Conservation (phyloP, 2,113 vertebrate genomes). For the Lathamus discolor region DNA sequence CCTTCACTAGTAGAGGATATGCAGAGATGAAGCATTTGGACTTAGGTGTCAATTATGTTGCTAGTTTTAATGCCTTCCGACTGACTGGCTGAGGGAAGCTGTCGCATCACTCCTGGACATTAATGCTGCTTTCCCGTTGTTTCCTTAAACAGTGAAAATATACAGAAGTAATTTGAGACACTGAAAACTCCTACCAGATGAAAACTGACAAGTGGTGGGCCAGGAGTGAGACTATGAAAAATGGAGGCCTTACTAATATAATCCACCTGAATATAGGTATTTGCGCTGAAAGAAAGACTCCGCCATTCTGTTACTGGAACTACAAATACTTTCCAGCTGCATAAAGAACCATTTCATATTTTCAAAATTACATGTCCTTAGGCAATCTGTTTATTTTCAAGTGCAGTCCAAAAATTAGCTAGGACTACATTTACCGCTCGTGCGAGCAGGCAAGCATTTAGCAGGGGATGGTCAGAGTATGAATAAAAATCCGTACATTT, state of each 20-base stretch:
- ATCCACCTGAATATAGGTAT: conserved; percentile 13
- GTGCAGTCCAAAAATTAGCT: not conserved
- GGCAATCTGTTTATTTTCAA: conserved; percentile 40
- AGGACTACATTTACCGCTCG: not conserved
- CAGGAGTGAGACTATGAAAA: not conserved
- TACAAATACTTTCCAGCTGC: conserved; percentile 36
- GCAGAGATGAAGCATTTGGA: not conserved
- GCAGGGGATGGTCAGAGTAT: not conserved
- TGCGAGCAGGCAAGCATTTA: not conserved
- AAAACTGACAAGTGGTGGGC: not conserved
- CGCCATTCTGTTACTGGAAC: not conserved
- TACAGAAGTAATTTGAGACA: not conserved
- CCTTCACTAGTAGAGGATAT: not conserved
- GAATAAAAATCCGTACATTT: not conserved
- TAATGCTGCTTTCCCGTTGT: not conserved
- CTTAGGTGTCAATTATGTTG: not conserved
- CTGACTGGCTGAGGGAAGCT: not conserved
- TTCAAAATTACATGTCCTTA: not conserved
- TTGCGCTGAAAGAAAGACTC: not conserved
- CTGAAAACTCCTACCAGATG: not conserved
- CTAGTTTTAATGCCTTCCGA: not conserved
- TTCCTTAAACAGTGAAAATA: not conserved
- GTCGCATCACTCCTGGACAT: not conserved
- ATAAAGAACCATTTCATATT: not conserved
- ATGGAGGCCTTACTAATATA: not conserved